These are phyloP conservation scores for Torymus aiolomorphi DNA, from an alignment of 2,888 invertebrate species.

Conservation along the genomic window DNA sequence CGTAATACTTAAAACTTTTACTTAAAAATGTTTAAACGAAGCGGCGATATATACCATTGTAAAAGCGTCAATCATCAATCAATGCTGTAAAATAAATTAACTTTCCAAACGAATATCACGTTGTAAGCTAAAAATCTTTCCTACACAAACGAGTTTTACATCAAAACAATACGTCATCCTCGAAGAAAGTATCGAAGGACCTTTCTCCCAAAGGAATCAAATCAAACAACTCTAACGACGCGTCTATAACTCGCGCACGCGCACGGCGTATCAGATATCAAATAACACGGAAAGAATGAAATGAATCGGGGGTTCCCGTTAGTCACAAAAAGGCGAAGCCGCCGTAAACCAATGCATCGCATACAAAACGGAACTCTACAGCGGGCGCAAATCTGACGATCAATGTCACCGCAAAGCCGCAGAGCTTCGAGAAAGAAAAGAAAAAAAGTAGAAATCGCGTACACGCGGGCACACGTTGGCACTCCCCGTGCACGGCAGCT, in stretches of 20 bases:
- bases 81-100: neutral
- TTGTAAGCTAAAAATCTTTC: neutral
- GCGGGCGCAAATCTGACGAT: neutral
- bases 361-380: neutral
- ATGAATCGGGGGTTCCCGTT: too few relatives aligned
- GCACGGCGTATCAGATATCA: too few relatives aligned
- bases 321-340: too few relatives aligned
- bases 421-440: neutral
- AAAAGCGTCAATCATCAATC: too few relatives aligned
- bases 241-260: neutral
- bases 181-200: constrained; percentile 33
- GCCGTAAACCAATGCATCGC: neutral
- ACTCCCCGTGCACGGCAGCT: too few relatives aligned
- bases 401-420: neutral
- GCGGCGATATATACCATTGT: too few relatives aligned
- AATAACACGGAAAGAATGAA: too few relatives aligned
- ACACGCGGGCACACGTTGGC: too few relatives aligned
- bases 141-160: constrained; percentile 11
- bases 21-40: too few relatives aligned
- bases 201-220: constrained; percentile 15
- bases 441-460: too few relatives aligned
- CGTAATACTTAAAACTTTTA: too few relatives aligned
- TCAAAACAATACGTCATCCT: constrained; percentile 24
- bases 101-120: constrained; percentile 1
- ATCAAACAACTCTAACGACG: too few relatives aligned